Base-by-base conservation (phyloP, 2,797 vertebrate genomes). In the Coluber constrictor region DNA sequence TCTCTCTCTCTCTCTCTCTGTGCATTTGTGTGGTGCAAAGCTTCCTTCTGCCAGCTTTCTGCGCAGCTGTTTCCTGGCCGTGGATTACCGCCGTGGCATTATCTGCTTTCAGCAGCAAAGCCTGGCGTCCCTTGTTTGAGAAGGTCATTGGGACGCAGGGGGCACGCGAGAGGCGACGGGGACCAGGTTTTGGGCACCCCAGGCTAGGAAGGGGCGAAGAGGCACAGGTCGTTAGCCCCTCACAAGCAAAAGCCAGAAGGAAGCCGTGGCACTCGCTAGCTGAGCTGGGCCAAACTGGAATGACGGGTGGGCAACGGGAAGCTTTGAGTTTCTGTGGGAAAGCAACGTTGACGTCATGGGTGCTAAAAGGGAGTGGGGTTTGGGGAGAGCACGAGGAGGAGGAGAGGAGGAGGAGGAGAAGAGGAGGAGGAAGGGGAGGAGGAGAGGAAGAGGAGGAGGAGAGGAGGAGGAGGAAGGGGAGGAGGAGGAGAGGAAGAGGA, bases 31-130 rank as follows among this genome's bases (percentile, higher is more conserved):
- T 23, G 32, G 37, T 18, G 86, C 98, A 98, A 98, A 98, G 92
- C 98, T 97, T 98, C 97, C 97, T 96, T 93, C 94, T 57, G 96
- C 96, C 96, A 96, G 94, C 95, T 91, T 95, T 94, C 97, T 94
- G 96, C 95, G 95, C 98, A 98, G 98, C 98, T 98, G 97, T 97
- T 96, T 90, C 83, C 94, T 95, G 95, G 95, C 97, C 95, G 96
- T 3, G 95, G 98, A 99, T 96, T 98, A 98, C 96, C 90, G 95
- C 95, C 91, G 97, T 98, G 98, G 98, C 98, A 96, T 98, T 98
- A 97, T 97, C 94, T 96, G 96, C 97, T 96, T 97, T 97, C 95
- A 32, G 63, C 96, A 98, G 97, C 97, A 98, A 98, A 98, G 95
- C 95, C 98, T 98, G 98, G 97, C 98, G 98, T 97, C 95, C 97